These are phyloP conservation scores for Furcifer pardalis DNA, from an alignment of 2,797 vertebrate genomes.

Conservation along the genomic window DNA sequence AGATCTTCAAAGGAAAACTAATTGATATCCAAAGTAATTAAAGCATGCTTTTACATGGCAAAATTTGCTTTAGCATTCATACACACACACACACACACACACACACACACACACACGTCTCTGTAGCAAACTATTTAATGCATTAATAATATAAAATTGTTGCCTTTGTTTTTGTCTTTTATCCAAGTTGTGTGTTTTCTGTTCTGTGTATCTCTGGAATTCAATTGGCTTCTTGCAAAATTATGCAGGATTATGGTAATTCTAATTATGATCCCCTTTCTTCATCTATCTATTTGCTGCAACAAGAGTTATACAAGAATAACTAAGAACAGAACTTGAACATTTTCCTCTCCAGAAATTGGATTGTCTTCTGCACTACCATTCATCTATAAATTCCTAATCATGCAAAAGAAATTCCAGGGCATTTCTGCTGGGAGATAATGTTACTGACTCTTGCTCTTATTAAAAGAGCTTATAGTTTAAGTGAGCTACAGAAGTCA, in stretches of 20 bases:
- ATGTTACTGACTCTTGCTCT: constrained; percentile 16
- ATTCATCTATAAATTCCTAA: background rate
- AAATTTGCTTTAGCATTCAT: no score
- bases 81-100: background rate
- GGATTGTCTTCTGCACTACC: background rate
- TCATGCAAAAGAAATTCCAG: background rate
- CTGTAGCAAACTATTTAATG: background rate
- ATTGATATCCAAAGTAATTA: no score
- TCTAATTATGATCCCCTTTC: background rate
- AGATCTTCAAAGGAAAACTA: no score
- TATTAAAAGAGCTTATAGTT: constrained; percentile 13
- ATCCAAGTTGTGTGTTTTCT: background rate
- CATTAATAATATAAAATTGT: background rate
- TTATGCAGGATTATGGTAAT: background rate
- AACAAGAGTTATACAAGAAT: background rate
- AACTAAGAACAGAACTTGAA: background rate
- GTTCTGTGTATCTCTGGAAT: background rate
- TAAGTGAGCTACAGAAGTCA: constrained; percentile 17
- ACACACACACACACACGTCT: background rate
- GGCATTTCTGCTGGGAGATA: background rate
- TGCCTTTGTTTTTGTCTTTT: background rate
- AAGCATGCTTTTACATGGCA: no score
- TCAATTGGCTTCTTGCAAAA: background rate
- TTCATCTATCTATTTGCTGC: background rate
- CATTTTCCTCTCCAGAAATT: background rate